phyloP scores from a whole-genome alignment of 2,113 vertebrate species.

The Zeus faber region DNA sequence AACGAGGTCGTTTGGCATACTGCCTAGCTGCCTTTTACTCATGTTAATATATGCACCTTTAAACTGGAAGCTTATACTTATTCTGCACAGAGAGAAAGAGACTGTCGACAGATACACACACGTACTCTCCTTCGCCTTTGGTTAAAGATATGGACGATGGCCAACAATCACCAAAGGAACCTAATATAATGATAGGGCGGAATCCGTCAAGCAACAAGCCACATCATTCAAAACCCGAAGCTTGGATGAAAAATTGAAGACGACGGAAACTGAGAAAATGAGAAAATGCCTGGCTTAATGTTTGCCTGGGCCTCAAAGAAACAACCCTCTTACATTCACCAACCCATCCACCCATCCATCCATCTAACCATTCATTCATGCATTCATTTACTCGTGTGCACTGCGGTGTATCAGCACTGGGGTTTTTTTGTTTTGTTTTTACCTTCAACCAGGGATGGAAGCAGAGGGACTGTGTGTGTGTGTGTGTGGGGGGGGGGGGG shows the following conservation, averaged over 20 bases:
- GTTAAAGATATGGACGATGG: no score
- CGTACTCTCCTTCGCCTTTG: no score
- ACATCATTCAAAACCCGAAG: background rate
- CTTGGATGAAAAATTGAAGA: background rate
- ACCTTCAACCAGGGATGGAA: background rate
- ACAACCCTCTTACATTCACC: background rate
- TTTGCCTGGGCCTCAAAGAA: background rate
- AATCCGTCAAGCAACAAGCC: no score
- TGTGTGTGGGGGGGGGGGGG: background rate
- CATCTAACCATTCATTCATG: constrained; percentile 35
- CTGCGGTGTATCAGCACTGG: constrained; percentile 40
- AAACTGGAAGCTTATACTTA: no score
- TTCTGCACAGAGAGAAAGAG: no score
- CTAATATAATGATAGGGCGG: no score
- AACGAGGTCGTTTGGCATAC: no score
- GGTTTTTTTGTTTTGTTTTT: no score
- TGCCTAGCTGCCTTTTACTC: no score
- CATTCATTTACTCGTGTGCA: constrained; percentile 22
- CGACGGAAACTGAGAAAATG: background rate
- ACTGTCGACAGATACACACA: no score
- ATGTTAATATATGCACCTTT: no score
- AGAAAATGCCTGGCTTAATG: background rate
- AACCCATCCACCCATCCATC: constrained; percentile 28
- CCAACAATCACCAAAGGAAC: background rate
- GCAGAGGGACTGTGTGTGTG: background rate